Percentiles rank a stretch among this genome's conserved stretches.
These are phyloP conservation scores for Andrena chrysosceles DNA, from an alignment of 2,888 invertebrate genomes.

Conservation along the genomic window DNA sequence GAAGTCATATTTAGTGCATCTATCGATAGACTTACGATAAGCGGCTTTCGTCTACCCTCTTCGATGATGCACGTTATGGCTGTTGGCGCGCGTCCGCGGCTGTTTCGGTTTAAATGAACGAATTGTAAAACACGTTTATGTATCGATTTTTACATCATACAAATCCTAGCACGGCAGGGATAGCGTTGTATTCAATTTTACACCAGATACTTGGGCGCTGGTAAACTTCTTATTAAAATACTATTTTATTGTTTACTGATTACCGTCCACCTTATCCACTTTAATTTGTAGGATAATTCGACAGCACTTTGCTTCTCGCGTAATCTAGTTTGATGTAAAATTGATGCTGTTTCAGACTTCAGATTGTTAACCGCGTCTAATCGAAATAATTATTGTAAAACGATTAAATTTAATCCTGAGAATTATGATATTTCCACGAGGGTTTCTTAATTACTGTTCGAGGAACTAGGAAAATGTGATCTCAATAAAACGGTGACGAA, in stretches of 20 bases:
- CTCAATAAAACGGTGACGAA: background rate
- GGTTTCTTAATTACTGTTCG: too few relatives aligned
- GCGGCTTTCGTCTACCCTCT: conserved; percentile 36
- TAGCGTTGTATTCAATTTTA: conserved; percentile 39
- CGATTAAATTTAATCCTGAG: too few relatives aligned
- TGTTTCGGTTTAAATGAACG: conserved; percentile 43
- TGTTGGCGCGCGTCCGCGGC: conserved; percentile 23
- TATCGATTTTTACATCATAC: conserved; percentile 30
- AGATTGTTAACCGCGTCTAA: background rate
- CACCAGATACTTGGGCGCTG: conserved; percentile 26
- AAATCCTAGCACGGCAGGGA: conserved; percentile 29
- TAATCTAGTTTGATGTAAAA: background rate
- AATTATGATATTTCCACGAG: too few relatives aligned
- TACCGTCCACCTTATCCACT: conserved; percentile 16
- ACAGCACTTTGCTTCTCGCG: conserved; percentile 5
- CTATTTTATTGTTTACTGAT: conserved; percentile 37
- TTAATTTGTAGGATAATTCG: conserved; percentile 36
- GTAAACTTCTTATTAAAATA: conserved; percentile 56
- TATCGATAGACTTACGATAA: conserved; percentile 26
- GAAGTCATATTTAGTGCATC: conserved; percentile 27
- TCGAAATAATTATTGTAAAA: background rate
- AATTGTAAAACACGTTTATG: conserved; percentile 45
- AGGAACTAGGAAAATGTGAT: too few relatives aligned
- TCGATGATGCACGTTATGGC: conserved; percentile 32
- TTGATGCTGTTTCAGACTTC: background rate